phyloP scores from a whole-genome alignment of 2,888 invertebrate species.

The Anthophora plumipes region DNA sequence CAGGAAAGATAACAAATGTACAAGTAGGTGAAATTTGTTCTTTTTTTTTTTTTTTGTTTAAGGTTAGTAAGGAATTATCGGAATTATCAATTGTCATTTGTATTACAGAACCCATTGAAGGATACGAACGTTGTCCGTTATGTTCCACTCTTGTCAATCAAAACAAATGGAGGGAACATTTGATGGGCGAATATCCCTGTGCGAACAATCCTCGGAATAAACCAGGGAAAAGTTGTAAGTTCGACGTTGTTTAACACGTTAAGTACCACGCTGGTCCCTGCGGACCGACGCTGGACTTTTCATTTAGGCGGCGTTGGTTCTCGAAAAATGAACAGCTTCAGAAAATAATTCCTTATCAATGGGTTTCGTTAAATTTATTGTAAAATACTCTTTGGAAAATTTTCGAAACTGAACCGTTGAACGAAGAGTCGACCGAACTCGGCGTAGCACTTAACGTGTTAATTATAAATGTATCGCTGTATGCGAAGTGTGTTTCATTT shows the following conservation, averaged over 20 bases:
- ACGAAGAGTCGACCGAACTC: too few species aligned
- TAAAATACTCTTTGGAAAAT: too few species aligned
- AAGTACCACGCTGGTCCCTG: too few species aligned
- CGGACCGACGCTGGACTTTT: too few species aligned
- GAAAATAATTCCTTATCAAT: too few species aligned
- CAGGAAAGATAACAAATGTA: constrained; percentile 87
- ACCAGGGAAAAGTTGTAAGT: constrained; percentile 79
- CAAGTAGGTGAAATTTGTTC: constrained; percentile 85
- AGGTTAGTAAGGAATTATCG: too few species aligned
- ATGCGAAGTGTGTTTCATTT: not conserved
- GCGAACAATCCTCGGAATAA: constrained; percentile 82
- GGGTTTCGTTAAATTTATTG: too few species aligned
- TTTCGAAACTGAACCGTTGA: too few species aligned
- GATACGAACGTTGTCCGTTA: constrained; percentile 93
- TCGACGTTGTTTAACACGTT: constrained; percentile 18
- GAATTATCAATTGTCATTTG: not conserved
- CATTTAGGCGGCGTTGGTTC: too few species aligned
- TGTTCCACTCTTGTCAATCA: constrained; percentile 93
- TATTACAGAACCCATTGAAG: constrained; percentile 85
- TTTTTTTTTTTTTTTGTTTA: too few species aligned
- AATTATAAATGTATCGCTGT: not conserved
- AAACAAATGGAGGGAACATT: constrained; percentile 93
- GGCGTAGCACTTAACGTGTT: too few species aligned
- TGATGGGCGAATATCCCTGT: constrained; percentile 88
- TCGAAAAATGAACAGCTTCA: too few species aligned